Evolutionary conservation across 1,140 invertebrate genomes (phyloP).

Genomic region (Caenorhabditis tropicalis): DNA sequence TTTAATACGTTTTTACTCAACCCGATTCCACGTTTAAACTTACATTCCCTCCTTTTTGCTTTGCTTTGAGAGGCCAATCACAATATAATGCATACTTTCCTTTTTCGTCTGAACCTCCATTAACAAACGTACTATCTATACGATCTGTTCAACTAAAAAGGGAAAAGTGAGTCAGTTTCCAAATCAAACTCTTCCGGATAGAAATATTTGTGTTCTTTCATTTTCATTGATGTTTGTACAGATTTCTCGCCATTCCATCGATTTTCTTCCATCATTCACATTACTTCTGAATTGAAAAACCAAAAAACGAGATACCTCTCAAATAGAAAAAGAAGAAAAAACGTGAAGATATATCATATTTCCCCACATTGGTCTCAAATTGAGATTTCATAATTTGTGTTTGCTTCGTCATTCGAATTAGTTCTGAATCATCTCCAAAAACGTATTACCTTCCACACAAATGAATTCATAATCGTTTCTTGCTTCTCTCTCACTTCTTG

Average conservation of each 20-base stretch:
- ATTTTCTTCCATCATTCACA: background rate
- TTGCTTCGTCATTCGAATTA: no score
- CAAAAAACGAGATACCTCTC: background rate
- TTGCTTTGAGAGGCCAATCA: background rate
- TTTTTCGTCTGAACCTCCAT: background rate
- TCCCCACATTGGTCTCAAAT: no score
- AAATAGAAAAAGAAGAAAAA: background rate
- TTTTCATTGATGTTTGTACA: background rate
- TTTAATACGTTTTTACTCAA: background rate
- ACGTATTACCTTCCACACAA: background rate
- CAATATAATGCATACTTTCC: conserved; percentile 26
- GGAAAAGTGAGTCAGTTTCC: conserved; percentile 7
- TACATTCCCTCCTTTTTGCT: background rate
- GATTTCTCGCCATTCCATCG: background rate
- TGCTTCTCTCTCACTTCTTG: background rate
- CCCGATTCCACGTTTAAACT: conserved; percentile 35
- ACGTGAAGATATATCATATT: no score
- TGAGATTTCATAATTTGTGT: no score
- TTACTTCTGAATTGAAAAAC: background rate
- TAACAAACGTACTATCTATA: background rate
- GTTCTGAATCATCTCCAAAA: no score
- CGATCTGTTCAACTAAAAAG: background rate
- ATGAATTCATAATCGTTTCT: background rate
- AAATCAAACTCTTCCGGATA: conserved; percentile 31
- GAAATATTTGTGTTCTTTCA: background rate